phyloP scores from a whole-genome alignment of 2,797 vertebrate species.

The Natrix natrix region DNA sequence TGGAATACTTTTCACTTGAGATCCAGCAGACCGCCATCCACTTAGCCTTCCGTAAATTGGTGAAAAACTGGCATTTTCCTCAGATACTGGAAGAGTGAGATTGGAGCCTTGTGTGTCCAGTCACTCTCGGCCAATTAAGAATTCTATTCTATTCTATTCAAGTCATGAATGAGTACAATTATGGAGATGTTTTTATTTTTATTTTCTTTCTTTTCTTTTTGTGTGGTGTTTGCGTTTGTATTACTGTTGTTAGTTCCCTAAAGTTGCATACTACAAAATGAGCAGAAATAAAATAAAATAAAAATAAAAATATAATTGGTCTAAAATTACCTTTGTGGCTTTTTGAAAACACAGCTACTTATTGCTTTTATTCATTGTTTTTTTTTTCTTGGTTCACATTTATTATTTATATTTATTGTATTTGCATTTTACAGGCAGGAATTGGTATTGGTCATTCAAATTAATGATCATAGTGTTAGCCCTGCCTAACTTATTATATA shows the following conservation, averaged over 20 bases:
- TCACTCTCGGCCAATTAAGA: too few relatives aligned
- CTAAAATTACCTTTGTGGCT: not conserved
- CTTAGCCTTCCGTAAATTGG: not conserved
- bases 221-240: not conserved
- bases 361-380: not conserved
- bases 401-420: not conserved
- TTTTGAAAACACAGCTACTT: not conserved
- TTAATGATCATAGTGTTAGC: not conserved
- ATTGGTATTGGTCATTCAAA: not conserved
- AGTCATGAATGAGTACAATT: not conserved
- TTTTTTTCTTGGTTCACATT: not conserved
- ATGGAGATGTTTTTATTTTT: not conserved
- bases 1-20: not conserved
- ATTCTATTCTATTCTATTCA: not conserved
- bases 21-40: not conserved
- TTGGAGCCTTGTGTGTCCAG: not conserved
- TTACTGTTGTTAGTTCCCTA: not conserved
- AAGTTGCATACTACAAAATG: not conserved
- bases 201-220: not conserved
- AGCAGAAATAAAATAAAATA: not conserved
- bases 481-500: not conserved
- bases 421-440: not conserved
- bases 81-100: not conserved
- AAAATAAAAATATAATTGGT: not conserved
- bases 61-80: not conserved